Base-by-base conservation (phyloP, 2,113 vertebrate species). In the Puffinus mauretanicus region DNA sequence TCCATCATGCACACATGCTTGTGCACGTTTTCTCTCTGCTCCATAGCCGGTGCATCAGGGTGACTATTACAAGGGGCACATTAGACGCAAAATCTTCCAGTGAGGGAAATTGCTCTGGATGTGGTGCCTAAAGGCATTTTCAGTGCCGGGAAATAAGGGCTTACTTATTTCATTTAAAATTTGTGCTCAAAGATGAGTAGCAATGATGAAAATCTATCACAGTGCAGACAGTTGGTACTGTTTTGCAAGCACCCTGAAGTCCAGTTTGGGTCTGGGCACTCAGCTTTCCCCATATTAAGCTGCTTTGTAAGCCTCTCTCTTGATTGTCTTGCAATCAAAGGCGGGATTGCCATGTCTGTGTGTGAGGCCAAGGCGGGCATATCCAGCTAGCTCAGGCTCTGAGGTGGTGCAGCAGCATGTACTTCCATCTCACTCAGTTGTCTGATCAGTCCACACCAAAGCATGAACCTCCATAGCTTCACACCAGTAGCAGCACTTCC, bases 121-220 rank as follows among this genome's bases (percentile, higher is more conserved):
- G 72, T 55, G 64, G 54, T 57, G 58, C 87, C 93, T 69, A 6
- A 55, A 85, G 82, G 76, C 76, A 60, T 54, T 94, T 88, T 44
- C 82, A 60, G 58, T 5, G 29, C 66, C 82, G 52, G 82, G 64
- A 84, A 88, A 91, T 51, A 88, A 92, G 36, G 44, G 52, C 30
- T 95, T 8, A 2, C 65, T 91, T 77, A 34, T 80, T 90, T 34
- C 46, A 82, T 81, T 73, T 22, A 58, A 52, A 26, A 70, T 46
- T 55, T 32, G 14, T 75, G 64, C 51, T 88, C 55, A 10, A 26
- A 72, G 40, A 52, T 64, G 70, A 81, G 52, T 5, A 62, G 47
- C 30, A 9, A 14, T 21, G 79, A 51, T 49, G 78, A 72, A 82
- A 57, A 40, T 8, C 40, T 10, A 6, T 15, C 73, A 30, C 46